Conservation (phyloP, 2,888 invertebrate species). For the Noctua janthina region DNA sequence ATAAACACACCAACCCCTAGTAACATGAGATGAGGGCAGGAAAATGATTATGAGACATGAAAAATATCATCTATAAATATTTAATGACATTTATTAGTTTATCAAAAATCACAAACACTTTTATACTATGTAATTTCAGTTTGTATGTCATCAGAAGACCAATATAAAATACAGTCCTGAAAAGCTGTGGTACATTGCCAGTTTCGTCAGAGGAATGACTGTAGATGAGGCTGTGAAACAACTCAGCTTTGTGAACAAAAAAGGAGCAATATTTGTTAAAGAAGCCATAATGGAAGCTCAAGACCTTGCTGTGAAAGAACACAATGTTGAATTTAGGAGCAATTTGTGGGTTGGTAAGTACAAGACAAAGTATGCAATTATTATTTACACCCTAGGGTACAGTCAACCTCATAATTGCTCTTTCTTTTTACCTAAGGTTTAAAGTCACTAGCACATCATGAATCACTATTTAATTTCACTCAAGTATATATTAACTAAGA, state of each 20-base stretch:
- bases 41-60: neutral
- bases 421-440: neutral
- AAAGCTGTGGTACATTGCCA: constrained; percentile 98
- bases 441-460: neutral
- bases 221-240: constrained; percentile 98
- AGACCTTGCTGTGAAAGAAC: constrained; percentile 95
- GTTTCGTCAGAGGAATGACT: constrained; percentile 96
- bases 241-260: constrained; percentile 94
- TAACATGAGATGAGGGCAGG: neutral
- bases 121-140: constrained; percentile 90
- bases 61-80: neutral
- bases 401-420: neutral
- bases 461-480: neutral
- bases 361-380: neutral
- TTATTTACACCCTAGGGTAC: neutral
- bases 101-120: neutral
- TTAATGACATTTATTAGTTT: neutral
- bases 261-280: constrained; percentile 93
- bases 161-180: constrained; percentile 97
- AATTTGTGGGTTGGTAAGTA: constrained; percentile 97
- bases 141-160: constrained; percentile 95
- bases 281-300: constrained; percentile 97
- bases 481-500: neutral
- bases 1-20: neutral
- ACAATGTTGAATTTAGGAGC: constrained; percentile 98